phyloP scores from a whole-genome alignment of 2,888 invertebrate genomes.

The Meandrusa payeni region DNA sequence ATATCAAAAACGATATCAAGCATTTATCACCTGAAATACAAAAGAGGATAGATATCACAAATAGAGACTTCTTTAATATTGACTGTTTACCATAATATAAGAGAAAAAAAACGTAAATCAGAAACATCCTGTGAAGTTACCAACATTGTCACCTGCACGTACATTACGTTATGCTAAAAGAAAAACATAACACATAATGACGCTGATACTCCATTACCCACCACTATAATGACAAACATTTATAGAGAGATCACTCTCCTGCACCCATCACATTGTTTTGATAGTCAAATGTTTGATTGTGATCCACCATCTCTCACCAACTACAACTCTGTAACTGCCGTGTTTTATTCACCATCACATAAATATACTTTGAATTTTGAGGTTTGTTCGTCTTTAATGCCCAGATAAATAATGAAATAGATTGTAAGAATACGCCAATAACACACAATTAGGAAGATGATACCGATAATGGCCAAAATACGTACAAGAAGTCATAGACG shows the following conservation, averaged over 20 bases:
- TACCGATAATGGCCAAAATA: constrained; percentile 62
- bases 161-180: constrained; percentile 12
- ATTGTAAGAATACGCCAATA: constrained; percentile 34
- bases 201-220: background rate
- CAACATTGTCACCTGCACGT: constrained; percentile 13
- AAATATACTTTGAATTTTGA: constrained; percentile 39
- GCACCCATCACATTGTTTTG: constrained; percentile 24
- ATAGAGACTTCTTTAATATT: too few relatives aligned
- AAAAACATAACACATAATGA: constrained; percentile 26
- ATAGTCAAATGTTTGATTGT: constrained; percentile 19
- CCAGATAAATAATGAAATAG: constrained; percentile 38
- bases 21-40: too few relatives aligned
- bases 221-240: constrained; percentile 4
- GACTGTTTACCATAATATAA: background rate
- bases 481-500: constrained; percentile 80
- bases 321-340: constrained; percentile 29
- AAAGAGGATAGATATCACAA: too few relatives aligned
- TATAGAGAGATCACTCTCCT: constrained; percentile 3
- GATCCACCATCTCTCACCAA: constrained; percentile 46
- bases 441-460: constrained; percentile 42
- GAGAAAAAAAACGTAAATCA: constrained; percentile 9
- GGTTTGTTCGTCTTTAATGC: constrained; percentile 47
- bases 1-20: too few relatives aligned
- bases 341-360: constrained; percentile 26
- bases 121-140: constrained; percentile 15